Base-by-base conservation (phyloP, 1,140 invertebrate species). In the Drosophila carrolli region DNA sequence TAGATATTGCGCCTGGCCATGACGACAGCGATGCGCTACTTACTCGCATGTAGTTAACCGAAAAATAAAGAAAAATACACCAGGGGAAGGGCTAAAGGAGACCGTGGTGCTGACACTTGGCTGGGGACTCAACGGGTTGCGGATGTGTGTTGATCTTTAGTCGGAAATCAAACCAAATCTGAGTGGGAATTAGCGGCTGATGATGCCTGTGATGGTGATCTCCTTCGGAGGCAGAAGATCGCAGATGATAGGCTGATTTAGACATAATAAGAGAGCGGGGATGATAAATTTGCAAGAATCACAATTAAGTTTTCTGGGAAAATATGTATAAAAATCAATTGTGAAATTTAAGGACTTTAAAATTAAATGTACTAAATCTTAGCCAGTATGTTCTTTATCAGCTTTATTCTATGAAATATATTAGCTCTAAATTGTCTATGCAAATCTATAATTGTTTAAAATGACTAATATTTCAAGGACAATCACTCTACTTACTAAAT, bases 21-120 rank as follows among this genome's bases (percentile, higher is more conserved):
- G 80, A 83, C 86, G 74, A 84, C 76, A 83, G 74, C 78, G 76
- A 73, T 73, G 81, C 75, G 77, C 84, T 57, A 72, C 82, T 82
- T 72, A 54, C 67, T 55, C 67, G 50, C 67, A 86, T 88, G 82
- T 86, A 81, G 82, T 78, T 73, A 83, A 63, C 61, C 67, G 43
- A 60, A 44, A 54, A 44, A 40, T 41, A 44, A 14, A 41, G 43
- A 56, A 54, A 44, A 53, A n/a, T 32, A 37, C 1, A 44, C 23
- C 19, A 48, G 29, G 10, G 40, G 40, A 6, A 38, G 14, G 47
- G 48, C 48, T 23, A 51, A 32, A 14, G 19, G 55, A 41, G 53
- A 47, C 57, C 63, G 32, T 51, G 72, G 71, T 63, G 80, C 48
- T 86, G 79, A 84, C 84, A 89, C 51, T 82, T 59, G 29, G 43